A percentile compares a stretch with the other conserved stretches of the same genome.
phyloP scores from a whole-genome alignment of 2,888 invertebrate genomes.

The Cataglyphis livida region DNA sequence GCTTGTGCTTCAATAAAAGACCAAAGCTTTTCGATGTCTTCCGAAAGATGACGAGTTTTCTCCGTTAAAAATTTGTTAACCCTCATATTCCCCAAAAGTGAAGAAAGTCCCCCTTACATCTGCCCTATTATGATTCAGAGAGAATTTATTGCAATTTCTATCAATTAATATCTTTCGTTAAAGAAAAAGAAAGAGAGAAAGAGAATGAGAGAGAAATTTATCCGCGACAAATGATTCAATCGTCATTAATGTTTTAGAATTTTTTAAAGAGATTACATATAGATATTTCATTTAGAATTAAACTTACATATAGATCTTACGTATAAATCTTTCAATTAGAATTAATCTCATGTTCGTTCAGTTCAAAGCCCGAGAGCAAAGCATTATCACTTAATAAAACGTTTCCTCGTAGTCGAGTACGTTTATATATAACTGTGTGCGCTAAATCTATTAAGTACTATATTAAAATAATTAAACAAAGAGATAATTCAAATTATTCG shows the following conservation, averaged over 20 bases:
- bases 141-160: slow-evolving; percentile 21
- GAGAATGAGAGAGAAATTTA: background rate
- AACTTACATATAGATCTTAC: background rate
- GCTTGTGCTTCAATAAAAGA: background rate
- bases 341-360: background rate
- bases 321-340: slow-evolving; percentile 5
- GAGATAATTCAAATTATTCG: background rate
- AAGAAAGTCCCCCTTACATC: too few relatives aligned
- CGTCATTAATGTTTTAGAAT: slow-evolving; percentile 11
- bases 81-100: background rate
- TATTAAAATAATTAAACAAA: background rate
- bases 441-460: background rate
- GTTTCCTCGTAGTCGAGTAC: background rate
- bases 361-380: background rate
- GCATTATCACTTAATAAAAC: background rate
- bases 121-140: background rate
- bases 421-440: background rate
- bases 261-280: background rate
- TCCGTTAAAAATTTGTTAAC: slow-evolving; percentile 47
- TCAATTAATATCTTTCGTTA: background rate
- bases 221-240: slow-evolving; percentile 12
- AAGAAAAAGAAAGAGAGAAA: background rate
- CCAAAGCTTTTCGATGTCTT: background rate
- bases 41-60: slow-evolving; percentile 4
- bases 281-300: slow-evolving; percentile 11